These are phyloP conservation scores for Arenaria interpres DNA, from an alignment of 2,113 vertebrate genomes.

Conservation along the genomic window DNA sequence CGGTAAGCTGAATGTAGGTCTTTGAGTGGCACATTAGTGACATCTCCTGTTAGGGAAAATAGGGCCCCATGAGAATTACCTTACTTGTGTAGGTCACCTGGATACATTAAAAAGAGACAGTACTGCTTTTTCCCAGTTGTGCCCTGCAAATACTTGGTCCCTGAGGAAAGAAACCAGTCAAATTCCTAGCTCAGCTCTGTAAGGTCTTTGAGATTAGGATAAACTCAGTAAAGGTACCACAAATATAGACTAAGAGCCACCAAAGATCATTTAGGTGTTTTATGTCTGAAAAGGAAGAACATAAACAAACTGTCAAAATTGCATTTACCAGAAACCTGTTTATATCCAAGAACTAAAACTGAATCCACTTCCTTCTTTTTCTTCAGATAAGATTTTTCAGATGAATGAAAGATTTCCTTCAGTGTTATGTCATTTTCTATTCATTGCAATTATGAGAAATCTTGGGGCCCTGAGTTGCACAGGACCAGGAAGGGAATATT, in stretches of 20 bases:
- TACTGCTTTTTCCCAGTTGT: neutral
- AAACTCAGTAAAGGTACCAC: neutral
- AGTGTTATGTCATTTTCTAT: slow-evolving; percentile 1
- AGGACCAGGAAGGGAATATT: neutral
- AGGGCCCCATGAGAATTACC: neutral
- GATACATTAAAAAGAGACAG: neutral
- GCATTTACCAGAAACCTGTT: slow-evolving; percentile 1
- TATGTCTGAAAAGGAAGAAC: neutral
- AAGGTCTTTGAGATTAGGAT: neutral
- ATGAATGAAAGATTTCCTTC: neutral
- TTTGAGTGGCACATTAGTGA: neutral
- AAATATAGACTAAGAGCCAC: neutral
- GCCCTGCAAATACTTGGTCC: neutral
- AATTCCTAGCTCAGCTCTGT: neutral
- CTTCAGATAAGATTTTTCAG: neutral
- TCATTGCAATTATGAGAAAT: neutral
- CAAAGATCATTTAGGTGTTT: neutral
- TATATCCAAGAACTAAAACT: neutral
- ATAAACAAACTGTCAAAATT: neutral
- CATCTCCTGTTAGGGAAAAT: neutral
- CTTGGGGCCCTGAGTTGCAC: neutral
- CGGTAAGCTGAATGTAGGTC: neutral
- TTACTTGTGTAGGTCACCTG: neutral
- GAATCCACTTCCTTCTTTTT: neutral
- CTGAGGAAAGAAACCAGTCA: neutral